Base-by-base conservation (phyloP, 1,140 invertebrate species). In the Lerema accius region DNA sequence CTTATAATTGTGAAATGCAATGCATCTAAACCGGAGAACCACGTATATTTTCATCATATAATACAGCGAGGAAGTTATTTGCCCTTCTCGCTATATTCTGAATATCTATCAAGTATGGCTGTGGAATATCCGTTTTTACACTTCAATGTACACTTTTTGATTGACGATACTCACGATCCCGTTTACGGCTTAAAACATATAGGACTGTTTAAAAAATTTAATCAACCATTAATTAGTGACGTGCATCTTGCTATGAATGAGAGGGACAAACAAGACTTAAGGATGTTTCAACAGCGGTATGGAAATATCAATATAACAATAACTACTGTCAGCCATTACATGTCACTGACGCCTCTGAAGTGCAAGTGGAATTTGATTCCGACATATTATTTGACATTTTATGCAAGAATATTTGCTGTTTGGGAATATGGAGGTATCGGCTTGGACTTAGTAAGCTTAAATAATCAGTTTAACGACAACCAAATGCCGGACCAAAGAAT, bases 371-470 rank as follows among this genome's bases (percentile, higher is more conserved):
- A 62, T 59, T 65, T 53, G 15, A 80, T 87, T 64, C 82, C 85
- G 9, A 15, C 58, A 2, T 49, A 32, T 4, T 82, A 82, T 48
- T 55, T 90, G 19, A 45, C 75, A 16, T 90, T 88, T 67, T 90
- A 88, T 65, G 73, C 72, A 7, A 76, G 87, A 56, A 62, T 82
- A 39, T 84, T 74, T 51, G 76, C 81, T 7, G 74, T 85, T n/a
- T 88, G 87, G 87, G 69, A 81, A 56, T 73, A 79, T 49, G 83
- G 84, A 10, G 87, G 87, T 17, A 78, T 90, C 35, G 80, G 76
- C 2, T 71, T 88, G 39, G 82, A 88, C 58, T 71, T 90, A 10
- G 50, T 48, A 14, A 71, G 58, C 0, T 83, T 80, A 32, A 86
- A 82, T 62, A 69, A 80, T 35, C 55, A 76, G 40, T 83, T 65